Base-by-base conservation (phyloP, 1,140 invertebrate species). In the Danaus melanippus region DNA sequence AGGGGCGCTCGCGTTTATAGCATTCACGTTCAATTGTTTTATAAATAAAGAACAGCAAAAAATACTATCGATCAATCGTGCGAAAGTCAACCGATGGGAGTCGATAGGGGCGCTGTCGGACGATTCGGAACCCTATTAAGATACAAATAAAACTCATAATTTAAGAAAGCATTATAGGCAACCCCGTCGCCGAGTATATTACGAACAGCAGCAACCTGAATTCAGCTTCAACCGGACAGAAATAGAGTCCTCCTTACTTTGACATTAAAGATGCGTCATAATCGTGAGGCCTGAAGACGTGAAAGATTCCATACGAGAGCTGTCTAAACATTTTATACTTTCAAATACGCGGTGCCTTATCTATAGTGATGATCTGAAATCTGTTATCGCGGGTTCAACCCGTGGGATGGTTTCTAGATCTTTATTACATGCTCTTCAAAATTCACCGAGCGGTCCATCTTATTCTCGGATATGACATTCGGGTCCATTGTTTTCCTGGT, bases 61-160 rank as follows among this genome's bases (percentile, higher is more conserved):
- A 86, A 84, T 84, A 84, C 83, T 84, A 86, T 80, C 81, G 79
- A 86, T 86, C 83, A 86, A 86, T 86, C 79, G 81, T 81, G 81
- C 81, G 83, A 86, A 86, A 80, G 74, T 73, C 78, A 60, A 72
- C 66, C 67, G 81, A 84, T 84, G 69, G 64, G 59, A 58, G 57
- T 62, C 71, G 78, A 82, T 83, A 82, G 64, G 60, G 53, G 42
- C 32, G 10, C 58, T 55, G 43, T 21, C 60, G 60, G 46, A 40
- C 47, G 43, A 76, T 74, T 68, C 47, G 53, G 50, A 59, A 68
- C 77, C 63, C 60, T 77, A 59, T 44, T 12, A 7, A 52, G 32
- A 21, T 68, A 63, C 40, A 51, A 49, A 70, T 74, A 81, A 67
- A 67, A 68, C 60, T 68, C 67, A 72, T 58, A 74, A 74, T 71